phyloP scores from a whole-genome alignment of 2,113 vertebrate species.

The Camelus bactrianus region DNA sequence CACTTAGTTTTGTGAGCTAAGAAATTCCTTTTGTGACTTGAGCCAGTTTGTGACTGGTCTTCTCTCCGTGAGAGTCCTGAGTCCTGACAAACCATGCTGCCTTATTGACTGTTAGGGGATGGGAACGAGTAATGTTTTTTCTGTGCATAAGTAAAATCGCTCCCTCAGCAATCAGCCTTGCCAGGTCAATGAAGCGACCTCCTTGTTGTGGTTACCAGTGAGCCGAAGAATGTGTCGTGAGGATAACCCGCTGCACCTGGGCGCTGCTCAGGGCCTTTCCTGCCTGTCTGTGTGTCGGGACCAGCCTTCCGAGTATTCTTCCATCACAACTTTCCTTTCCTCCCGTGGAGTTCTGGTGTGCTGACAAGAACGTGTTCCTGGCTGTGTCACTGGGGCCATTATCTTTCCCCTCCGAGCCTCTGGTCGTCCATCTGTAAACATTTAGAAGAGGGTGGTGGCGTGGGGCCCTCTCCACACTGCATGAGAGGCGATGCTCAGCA shows the following conservation, averaged over 20 bases:
- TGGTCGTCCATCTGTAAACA: not conserved
- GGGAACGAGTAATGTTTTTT: not conserved
- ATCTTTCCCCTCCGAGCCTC: not conserved
- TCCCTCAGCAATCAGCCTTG: not conserved
- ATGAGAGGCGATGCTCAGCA: rapidly evolving
- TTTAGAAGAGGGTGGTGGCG: not conserved
- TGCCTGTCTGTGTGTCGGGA: not conserved
- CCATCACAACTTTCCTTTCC: not conserved
- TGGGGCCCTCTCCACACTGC: not conserved
- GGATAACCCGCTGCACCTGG: not conserved
- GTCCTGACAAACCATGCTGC: not conserved
- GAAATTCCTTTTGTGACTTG: not conserved
- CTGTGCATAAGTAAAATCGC: not conserved
- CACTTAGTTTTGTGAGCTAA: not conserved
- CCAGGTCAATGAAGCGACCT: not conserved
- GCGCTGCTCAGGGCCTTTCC: not conserved
- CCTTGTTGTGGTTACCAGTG: too few species aligned
- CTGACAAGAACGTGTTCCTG: rapidly evolving
- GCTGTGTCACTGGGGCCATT: not conserved
- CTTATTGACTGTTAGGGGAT: not conserved
- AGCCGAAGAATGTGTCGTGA: rapidly evolving
- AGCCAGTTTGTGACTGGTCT: not conserved
- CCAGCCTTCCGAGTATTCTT: rapidly evolving
- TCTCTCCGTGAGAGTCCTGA: not conserved
- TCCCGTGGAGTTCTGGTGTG: not conserved